Base-by-base conservation (phyloP, 2,797 vertebrate species). In the Sebastolobus alascanus region DNA sequence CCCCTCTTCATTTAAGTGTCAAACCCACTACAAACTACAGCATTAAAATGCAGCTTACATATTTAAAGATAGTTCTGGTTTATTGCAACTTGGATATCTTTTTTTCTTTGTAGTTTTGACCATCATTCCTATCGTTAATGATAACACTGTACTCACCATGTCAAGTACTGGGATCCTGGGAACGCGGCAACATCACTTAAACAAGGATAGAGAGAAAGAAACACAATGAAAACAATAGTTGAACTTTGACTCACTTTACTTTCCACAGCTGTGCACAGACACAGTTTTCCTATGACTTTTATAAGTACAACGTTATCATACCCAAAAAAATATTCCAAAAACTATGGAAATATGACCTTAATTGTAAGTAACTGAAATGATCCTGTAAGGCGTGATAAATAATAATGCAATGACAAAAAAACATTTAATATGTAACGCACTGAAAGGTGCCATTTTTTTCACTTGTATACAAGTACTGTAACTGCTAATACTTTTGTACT, bases 371-470 rank as follows among this genome's bases (percentile, higher is more conserved):
- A 18, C 18, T 50, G 46, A 50, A 50, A 50, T 50, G 8, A 50
- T 50, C 46, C 7, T 50, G 46, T 50, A 52, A 52, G 50, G 50
- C 3, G 20, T 52, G 50, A 52, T 20, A 4, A 50, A 52, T 52
- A 9, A 52, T 46, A 46, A 46, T 46, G 43, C 16, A 46, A 46
- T 46, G 43, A 46, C 43, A 5, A 52, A 52, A 50, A 4, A 20
- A 4, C 0, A 10, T 9, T n/a, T 52, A n/a, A 52, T 52, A n/a
- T 52, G 20, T 52, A n/a, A n/a, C 0, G 0, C 50, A 52, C 50
- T 52, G 50, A 52, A 52, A 52, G 50, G 8, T 20, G 20, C 20
- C 20, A n/a, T 18, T 52, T 0, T 52, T 0, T 52, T 20, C 50
- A 0, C 8, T 52, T 20, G 46, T 52, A 20, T 38, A 35, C 6